These are phyloP conservation scores for Gallinago nigripennis DNA, from an alignment of 2,797 vertebrate species.

Conservation along the genomic window DNA sequence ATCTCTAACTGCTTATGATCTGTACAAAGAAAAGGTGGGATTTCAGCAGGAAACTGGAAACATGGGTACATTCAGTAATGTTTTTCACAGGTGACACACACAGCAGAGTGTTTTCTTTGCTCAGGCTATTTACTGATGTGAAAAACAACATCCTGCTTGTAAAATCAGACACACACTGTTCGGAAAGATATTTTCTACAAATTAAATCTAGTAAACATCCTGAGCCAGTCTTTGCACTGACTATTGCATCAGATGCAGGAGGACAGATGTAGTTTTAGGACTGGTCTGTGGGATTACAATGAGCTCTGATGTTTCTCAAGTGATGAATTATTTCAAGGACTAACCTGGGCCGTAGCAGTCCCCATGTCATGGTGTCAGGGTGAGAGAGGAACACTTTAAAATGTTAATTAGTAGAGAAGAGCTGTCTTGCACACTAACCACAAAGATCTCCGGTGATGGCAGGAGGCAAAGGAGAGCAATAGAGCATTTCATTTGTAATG, in stretches of 20 bases:
- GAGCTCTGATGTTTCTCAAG: constrained; percentile 4
- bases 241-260: not conserved
- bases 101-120: not conserved
- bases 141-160: not conserved
- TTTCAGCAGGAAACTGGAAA: not conserved
- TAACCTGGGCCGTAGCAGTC: not conserved
- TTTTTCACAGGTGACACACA: not conserved
- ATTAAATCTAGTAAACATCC: not conserved
- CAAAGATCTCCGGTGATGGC: constrained; percentile 51
- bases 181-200: not conserved
- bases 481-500: constrained; percentile 61
- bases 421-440: constrained; percentile 26
- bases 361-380: not conserved
- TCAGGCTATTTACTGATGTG: not conserved
- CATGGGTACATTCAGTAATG: accelerated
- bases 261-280: not conserved
- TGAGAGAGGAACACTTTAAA: constrained; percentile 46
- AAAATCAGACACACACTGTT: not conserved
- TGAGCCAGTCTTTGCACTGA: not conserved
- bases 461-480: constrained; percentile 48
- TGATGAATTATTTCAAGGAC: constrained; percentile 28
- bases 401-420: constrained; percentile 62
- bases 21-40: not conserved
- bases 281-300: not conserved
- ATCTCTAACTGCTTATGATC: not conserved